These are phyloP conservation scores for Capra hircus DNA, from an alignment of 2,113 vertebrate genomes.

Conservation along the genomic window DNA sequence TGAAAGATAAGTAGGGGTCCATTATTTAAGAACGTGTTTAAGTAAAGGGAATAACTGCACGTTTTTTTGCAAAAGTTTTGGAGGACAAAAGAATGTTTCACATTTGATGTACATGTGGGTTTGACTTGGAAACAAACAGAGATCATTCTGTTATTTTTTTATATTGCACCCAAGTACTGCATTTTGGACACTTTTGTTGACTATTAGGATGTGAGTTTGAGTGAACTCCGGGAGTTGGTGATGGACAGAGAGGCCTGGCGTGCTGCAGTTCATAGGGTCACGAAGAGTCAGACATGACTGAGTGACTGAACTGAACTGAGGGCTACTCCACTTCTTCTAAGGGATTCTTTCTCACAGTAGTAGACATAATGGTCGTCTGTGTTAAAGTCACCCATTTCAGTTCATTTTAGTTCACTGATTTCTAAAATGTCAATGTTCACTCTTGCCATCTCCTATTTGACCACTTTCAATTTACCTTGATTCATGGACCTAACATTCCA, in stretches of 20 bases:
- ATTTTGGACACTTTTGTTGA: background rate
- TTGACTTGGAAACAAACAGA: background rate
- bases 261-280: no score
- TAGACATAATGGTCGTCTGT: background rate
- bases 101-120: background rate
- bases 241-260: no score
- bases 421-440: background rate
- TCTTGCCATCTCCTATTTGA: background rate
- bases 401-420: background rate
- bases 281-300: no score
- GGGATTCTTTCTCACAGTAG: background rate
- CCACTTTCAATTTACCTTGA: background rate
- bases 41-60: background rate
- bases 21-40: background rate
- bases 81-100: background rate
- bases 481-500: background rate
- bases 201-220: background rate
- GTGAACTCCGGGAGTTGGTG: no score
- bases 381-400: background rate
- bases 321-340: background rate
- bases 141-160: background rate
- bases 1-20: background rate
- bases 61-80: background rate
- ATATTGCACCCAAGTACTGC: background rate
- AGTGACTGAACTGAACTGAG: no score